These are phyloP conservation scores for Albula goreensis DNA, from an alignment of 2,113 vertebrate genomes.

Conservation along the genomic window DNA sequence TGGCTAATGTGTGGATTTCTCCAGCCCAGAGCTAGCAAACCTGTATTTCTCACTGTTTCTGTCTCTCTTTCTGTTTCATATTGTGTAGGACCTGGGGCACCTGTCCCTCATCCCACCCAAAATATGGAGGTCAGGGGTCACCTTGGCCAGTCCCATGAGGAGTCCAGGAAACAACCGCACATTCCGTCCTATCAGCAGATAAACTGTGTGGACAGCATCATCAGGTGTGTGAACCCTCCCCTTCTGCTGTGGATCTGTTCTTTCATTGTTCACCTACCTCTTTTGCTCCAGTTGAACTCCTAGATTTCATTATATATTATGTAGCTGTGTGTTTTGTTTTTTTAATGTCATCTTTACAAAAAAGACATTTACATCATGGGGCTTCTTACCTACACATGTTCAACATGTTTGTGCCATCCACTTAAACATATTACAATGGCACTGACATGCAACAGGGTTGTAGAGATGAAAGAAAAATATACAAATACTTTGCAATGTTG, in stretches of 20 bases:
- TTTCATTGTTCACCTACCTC: not conserved
- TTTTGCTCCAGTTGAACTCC: not conserved
- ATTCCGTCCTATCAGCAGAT: slow-evolving; percentile 89
- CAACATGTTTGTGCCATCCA: no score
- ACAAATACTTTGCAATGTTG: no score
- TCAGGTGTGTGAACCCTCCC: slow-evolving; percentile 67
- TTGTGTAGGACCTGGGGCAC: not conserved
- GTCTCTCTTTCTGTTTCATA: not conserved
- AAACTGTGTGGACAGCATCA: slow-evolving; percentile 85
- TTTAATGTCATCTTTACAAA: not conserved
- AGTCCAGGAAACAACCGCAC: slow-evolving; percentile 60
- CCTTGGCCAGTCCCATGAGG: slow-evolving; percentile 43
- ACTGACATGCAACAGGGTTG: no score
- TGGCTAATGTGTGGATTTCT: not conserved
- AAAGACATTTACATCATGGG: no score
- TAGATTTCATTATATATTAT: not conserved
- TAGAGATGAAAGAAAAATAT: no score
- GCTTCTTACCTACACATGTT: no score
- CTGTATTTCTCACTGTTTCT: not conserved
- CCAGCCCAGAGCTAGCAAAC: not conserved
- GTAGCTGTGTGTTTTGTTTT: not conserved
- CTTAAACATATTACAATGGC: no score
- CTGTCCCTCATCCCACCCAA: slow-evolving; percentile 27
- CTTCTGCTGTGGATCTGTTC: not conserved
- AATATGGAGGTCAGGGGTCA: slow-evolving; percentile 51